A percentile compares a stretch with the other conserved stretches of the same genome.
These are phyloP conservation scores for Acyrthosiphon pisum DNA, from an alignment of 1,140 invertebrate species.

Conservation along the genomic window DNA sequence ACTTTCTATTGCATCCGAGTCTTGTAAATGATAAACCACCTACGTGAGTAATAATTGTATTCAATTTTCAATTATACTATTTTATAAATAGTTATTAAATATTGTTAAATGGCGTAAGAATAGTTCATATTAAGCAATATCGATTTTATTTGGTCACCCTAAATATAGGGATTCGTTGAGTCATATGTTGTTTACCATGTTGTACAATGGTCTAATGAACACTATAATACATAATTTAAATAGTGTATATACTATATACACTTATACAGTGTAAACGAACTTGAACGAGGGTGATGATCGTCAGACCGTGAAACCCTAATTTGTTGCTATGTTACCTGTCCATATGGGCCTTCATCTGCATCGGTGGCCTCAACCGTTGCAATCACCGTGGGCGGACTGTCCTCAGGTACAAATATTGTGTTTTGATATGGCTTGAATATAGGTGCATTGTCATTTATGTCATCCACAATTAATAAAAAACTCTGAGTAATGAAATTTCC, in stretches of 20 bases:
- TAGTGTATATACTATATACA: background rate
- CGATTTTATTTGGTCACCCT: background rate
- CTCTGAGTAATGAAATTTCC: constrained; percentile 91
- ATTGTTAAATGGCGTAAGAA: background rate
- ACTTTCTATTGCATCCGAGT: constrained; percentile 77
- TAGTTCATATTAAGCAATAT: background rate
- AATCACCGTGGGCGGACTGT: constrained; percentile 76
- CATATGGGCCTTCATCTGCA: constrained; percentile 88
- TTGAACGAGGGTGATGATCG: constrained; percentile 48
- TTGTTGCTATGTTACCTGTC: constrained; percentile 72
- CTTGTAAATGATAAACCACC: constrained; percentile 71
- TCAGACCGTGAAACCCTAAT: constrained; percentile 49
- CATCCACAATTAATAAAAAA: constrained; percentile 85
- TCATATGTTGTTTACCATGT: background rate
- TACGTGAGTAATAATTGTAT: constrained; percentile 57
- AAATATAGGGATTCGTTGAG: background rate
- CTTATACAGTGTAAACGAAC: constrained; percentile 19
- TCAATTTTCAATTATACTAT: background rate
- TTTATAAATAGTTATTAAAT: background rate
- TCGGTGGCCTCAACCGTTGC: constrained; percentile 86
- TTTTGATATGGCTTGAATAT: constrained; percentile 85
- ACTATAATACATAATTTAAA: background rate
- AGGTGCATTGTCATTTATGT: constrained; percentile 90
- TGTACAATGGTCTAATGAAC: constrained; percentile 21
- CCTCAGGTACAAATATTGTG: constrained; percentile 80